These are phyloP conservation scores for Euthynnus affinis DNA, from an alignment of 2,797 vertebrate species.

Conservation along the genomic window DNA sequence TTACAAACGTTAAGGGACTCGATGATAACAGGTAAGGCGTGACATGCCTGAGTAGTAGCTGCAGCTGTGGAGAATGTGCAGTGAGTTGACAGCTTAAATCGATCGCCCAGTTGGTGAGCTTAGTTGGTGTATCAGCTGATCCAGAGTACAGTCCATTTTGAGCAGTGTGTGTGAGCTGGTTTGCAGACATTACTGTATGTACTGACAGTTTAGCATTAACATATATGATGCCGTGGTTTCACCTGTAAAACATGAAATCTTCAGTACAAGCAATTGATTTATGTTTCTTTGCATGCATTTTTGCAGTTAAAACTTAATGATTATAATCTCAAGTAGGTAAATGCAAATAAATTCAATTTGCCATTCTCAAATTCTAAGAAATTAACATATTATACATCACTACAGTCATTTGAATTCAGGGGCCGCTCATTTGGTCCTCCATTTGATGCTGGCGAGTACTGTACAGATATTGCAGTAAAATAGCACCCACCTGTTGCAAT, in stretches of 20 bases:
- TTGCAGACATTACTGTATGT: not conserved
- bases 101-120: slow-evolving; percentile 26
- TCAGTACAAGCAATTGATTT: not conserved
- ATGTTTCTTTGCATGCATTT: not conserved
- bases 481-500: slow-evolving; percentile 5
- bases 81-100: slow-evolving; percentile 54
- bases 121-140: slow-evolving; percentile 31
- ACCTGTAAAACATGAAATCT: slow-evolving; percentile 1
- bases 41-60: slow-evolving; percentile 50
- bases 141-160: not conserved
- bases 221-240: not conserved
- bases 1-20: slow-evolving; percentile 24
- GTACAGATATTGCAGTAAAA: slow-evolving; percentile 17
- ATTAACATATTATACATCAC: not conserved
- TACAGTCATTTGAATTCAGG: slow-evolving; percentile 1
- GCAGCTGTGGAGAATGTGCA: slow-evolving; percentile 41
- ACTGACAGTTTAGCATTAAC: not conserved
- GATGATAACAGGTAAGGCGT: slow-evolving; percentile 51
- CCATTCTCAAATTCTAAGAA: not conserved
- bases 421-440: not conserved
- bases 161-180: slow-evolving; percentile 3
- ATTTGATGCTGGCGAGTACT: slow-evolving; percentile 13
- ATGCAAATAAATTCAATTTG: not conserved
- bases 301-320: not conserved
- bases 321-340: not conserved